Evolutionary conservation across 2,888 invertebrate genomes (phyloP), one percentile per base, ranked within the genome.

Genomic region (Heliconius aoede): DNA sequence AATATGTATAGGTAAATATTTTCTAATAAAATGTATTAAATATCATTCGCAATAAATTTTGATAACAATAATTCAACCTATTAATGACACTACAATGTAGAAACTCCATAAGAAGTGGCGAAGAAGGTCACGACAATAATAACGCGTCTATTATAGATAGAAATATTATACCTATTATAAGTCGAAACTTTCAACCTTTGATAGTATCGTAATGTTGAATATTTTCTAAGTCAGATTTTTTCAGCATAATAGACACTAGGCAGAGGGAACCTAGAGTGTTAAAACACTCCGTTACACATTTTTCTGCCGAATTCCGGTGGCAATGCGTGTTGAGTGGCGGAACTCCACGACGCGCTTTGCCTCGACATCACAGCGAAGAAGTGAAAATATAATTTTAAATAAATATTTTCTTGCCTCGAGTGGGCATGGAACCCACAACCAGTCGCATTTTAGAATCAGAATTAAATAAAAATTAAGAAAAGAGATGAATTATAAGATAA

Each of bases 31-130:
- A 13, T 28, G 5, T 61, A 30, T 61, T 30, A 61, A 61, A 61
- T 7, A 30, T 64, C 32, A 4, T n/a, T 64, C 7, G 24, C 13
- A n/a, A 36, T 36, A 24, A 36, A 13, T 64, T 32, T 8, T 13
- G 4, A 24, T 64, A 32, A 32, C 30, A 32, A 36, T 36, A 64
- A 4, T 36, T 62, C 30, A 32, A 3, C 32, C n/a, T 13, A 64
- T n/a, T 62, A 32, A 61, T n/a, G 62, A n/a, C 60, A 61, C 26
- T 15, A 15, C 62, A 62, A 62, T 64, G 62, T 30, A 21, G 32
- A n/a, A n/a, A 32, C 62, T 62, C 62, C 46, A 46, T 46, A 46
- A 46, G n/a, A n/a, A 62, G 30, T 30, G 46, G 28, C 15, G 26
- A 21, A 40, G 36, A 46, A 68, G 58, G 36, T 58, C 58, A 60